Evolutionary conservation across 2,797 vertebrate genomes (phyloP), one percentile per base, ranked within the genome.

Genomic region (Orestias chungarensis): DNA sequence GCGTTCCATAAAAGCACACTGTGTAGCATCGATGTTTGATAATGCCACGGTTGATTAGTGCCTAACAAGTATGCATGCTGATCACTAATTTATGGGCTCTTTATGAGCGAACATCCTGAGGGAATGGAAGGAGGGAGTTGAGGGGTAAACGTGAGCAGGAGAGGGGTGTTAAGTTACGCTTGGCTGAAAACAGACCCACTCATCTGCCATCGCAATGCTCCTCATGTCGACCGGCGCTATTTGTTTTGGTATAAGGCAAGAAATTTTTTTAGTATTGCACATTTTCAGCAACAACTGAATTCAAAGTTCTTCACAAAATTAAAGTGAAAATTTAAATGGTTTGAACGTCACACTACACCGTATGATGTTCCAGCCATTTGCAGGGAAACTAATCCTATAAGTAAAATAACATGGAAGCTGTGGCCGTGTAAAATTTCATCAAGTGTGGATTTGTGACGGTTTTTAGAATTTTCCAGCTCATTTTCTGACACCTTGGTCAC

Each of bases 31-130:
- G 75, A 46, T 33, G 66, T 43, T 33, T n/a, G 55, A 80, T 70
- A 74, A 76, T 62, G 54, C 68, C 50, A n/a, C 46, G 1, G 68
- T 62, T 14, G 70, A 71, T 52, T 62, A 70, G 62, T 27, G 75
- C 49, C 84, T 78, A 91, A 93, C 81, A 86, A 92, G 88, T 83
- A 78, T 86, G 79, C n/a, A 75, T 77, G 80, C 76, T 82, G 67
- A 89, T 94, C 79, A 93, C 72, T 91, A 82, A 94, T 94, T 92
- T 42, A 94, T 91, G 89, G 46, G 38, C 71, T 43, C 80, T 87
- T 73, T 78, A 86, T 84, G 74, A 57, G 68, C 57, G 72, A 86
- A 88, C 89, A 93, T 93, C 91, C 87, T 90, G 80, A 87, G 80
- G 84, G 72, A 84, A 79, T 23, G 55, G 70, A 80, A 82, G 77